A percentile compares a stretch with the other conserved stretches of the same genome.
phyloP scores from a whole-genome alignment of 2,113 vertebrate species.

The Opisthocomus hoazin region DNA sequence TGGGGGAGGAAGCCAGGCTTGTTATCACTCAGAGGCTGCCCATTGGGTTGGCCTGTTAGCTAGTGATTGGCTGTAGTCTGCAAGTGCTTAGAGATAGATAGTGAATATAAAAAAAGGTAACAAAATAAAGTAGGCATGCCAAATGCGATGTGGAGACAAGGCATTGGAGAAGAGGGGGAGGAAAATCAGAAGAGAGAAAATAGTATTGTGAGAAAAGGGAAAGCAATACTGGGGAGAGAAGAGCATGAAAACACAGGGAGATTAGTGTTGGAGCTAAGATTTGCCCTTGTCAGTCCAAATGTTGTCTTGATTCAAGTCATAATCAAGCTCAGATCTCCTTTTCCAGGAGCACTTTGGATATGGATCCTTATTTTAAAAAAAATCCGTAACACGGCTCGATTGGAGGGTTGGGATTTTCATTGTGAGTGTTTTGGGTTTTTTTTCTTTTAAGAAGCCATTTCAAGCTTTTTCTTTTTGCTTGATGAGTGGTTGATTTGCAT shows the following conservation, averaged over 20 bases:
- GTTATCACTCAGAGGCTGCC: neutral
- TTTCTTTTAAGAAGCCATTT: neutral
- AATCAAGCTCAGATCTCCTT: neutral
- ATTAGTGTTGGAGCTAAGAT: neutral
- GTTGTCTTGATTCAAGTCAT: neutral
- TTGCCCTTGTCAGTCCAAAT: neutral
- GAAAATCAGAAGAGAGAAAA: neutral
- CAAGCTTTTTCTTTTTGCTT: neutral
- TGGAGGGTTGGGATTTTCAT: neutral
- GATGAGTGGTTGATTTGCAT: neutral
- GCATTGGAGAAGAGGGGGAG: neutral
- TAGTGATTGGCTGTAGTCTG: neutral
- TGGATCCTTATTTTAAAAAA: neutral
- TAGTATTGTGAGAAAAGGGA: neutral
- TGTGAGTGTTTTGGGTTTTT: neutral
- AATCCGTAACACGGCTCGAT: neutral
- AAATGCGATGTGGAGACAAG: neutral
- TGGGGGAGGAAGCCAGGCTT: neutral
- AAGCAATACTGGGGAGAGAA: neutral
- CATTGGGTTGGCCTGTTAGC: neutral
- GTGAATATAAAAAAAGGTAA: neutral
- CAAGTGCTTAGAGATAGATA: neutral
- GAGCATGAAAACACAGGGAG: neutral
- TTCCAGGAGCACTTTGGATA: neutral
- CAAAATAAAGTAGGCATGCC: neutral